Conservation (phyloP, 2,888 invertebrate genomes). For the Hypolimnas misippus region DNA sequence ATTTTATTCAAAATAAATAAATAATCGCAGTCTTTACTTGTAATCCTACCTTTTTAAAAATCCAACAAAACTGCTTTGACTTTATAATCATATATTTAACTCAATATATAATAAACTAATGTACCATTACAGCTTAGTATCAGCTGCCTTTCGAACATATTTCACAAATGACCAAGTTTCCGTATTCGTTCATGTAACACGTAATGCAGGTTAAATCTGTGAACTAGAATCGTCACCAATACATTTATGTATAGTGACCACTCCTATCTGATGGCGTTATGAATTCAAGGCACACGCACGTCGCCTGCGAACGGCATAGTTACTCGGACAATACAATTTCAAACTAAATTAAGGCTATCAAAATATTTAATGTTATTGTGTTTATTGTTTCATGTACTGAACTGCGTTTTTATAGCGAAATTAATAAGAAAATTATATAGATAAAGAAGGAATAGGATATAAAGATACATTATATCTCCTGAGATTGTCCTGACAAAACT, state of each 20-base stretch:
- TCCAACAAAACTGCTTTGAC: too few species aligned
- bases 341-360: constrained; percentile 32
- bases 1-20: too few species aligned
- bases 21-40: too few species aligned
- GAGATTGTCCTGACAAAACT: too few species aligned
- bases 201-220: constrained; percentile 19
- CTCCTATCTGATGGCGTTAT: constrained; percentile 35
- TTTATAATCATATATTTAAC: too few species aligned
- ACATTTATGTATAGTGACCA: constrained; percentile 24
- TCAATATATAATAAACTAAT: too few species aligned
- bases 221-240: constrained; percentile 15
- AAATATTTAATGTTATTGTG: not conserved
- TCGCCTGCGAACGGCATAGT: constrained; percentile 44
- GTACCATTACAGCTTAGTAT: too few species aligned
- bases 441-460: too few species aligned
- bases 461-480: too few species aligned
- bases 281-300: constrained; percentile 43
- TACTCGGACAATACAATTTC: constrained; percentile 35
- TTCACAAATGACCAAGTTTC: not conserved
- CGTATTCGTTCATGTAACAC: constrained; percentile 1
- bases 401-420: not conserved
- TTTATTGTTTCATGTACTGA: not conserved
- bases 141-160: not conserved
- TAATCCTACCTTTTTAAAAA: too few species aligned
- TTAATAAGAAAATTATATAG: not conserved